Percentiles rank a stretch among this genome's conserved stretches.
These are phyloP conservation scores for Petromus typicus DNA, from an alignment of 2,113 vertebrate species.

Conservation along the genomic window DNA sequence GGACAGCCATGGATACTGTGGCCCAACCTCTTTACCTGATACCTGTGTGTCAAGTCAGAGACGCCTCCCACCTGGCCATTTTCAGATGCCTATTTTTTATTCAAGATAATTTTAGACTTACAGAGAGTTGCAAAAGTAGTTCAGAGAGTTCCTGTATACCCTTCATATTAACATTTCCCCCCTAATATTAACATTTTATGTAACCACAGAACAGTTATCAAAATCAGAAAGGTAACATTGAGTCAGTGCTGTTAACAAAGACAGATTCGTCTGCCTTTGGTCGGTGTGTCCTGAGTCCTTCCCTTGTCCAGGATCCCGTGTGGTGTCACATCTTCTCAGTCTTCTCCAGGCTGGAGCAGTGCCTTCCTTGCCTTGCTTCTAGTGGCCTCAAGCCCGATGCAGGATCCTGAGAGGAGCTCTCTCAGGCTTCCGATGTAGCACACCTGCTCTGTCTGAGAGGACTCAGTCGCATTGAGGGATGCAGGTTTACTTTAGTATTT, in stretches of 20 bases:
- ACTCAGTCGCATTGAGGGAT: background rate
- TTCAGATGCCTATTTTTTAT: background rate
- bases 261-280: background rate
- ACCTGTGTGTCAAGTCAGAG: background rate
- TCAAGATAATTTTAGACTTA: constrained; percentile 31
- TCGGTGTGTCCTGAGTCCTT: background rate
- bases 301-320: no score
- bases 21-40: background rate
- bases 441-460: background rate
- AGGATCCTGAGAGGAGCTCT: no score
- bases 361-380: background rate
- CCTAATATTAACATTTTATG: background rate
- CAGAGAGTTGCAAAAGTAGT: background rate
- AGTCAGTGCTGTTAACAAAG: background rate
- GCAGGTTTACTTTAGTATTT: background rate
- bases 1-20: background rate
- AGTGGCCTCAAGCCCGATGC: background rate
- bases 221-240: background rate
- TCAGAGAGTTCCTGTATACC: background rate
- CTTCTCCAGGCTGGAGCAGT: background rate
- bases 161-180: background rate
- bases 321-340: background rate
- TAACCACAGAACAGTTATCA: background rate
- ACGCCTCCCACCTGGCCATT: background rate
- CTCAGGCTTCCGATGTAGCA: background rate